Percentiles rank a stretch among this genome's conserved stretches.
Conservation (phyloP, 1,140 invertebrate genomes). For the Gonioctena quinquepunctata region DNA sequence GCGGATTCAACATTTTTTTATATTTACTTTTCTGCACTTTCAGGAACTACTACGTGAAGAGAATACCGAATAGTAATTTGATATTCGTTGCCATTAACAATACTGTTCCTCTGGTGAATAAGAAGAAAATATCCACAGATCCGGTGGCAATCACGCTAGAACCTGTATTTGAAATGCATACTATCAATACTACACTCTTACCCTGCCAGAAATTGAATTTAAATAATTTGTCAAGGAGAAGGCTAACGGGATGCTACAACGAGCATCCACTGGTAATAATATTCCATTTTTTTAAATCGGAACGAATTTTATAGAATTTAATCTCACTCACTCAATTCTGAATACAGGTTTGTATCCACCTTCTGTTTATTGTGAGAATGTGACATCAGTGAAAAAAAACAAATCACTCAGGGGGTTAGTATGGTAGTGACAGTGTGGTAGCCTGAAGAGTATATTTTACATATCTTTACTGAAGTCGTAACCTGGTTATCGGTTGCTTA, state of each 20-base stretch:
- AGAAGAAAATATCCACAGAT: constrained; percentile 49
- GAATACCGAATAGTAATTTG: constrained; percentile 77
- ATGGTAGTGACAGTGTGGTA: no score
- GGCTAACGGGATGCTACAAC: constrained; percentile 74
- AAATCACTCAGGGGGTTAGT: no score
- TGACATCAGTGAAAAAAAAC: no score
- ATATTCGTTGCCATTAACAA: constrained; percentile 75
- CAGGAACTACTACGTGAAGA: constrained; percentile 74
- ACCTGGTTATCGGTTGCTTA: no score
- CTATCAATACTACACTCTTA: constrained; percentile 53
- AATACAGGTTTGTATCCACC: no score
- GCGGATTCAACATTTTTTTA: no score
- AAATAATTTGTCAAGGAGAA: constrained; percentile 67
- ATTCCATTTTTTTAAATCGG: constrained; percentile 16
- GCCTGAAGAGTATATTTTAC: no score
- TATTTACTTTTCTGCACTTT: constrained; percentile 33
- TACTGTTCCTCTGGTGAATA: constrained; percentile 19
- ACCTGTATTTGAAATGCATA: constrained; percentile 51
- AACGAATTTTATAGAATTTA: no score
- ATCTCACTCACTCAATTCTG: no score
- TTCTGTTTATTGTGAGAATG: no score
- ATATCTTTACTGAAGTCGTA: no score
- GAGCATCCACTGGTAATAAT: constrained; percentile 67
- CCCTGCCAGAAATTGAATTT: constrained; percentile 77
- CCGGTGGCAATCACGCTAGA: constrained; percentile 46